A percentile compares a stretch with the other conserved stretches of the same genome.
Evolutionary conservation across 2,888 invertebrate genomes (phyloP).

Genomic region (Coelinius sp.): DNA sequence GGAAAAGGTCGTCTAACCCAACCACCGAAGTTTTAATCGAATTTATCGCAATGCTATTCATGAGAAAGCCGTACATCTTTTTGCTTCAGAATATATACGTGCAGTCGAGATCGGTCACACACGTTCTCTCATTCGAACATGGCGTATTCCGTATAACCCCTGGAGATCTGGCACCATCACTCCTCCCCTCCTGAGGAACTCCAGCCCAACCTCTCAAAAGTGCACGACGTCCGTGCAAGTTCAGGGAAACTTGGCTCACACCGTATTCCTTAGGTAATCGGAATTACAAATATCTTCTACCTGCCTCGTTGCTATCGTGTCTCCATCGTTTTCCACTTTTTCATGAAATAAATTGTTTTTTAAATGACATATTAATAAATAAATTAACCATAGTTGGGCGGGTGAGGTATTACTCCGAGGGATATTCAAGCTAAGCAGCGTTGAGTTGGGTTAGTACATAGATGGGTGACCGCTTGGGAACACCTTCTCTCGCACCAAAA

Average conservation of each 20-base stretch:
- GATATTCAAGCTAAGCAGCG: no score
- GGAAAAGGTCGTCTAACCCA: conserved; percentile 3
- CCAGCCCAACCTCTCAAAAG: conserved; percentile 21
- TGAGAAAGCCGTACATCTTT: conserved; percentile 66
- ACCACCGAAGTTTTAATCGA: conserved; percentile 68
- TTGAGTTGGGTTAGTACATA: no score
- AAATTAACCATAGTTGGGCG: no score
- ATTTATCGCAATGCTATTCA: conserved; percentile 70
- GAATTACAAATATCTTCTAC: conserved; percentile 66
- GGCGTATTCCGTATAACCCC: conserved; percentile 25
- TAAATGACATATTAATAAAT: no score
- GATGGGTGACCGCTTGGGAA: no score
- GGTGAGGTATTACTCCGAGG: no score
- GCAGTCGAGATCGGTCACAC: conserved; percentile 44
- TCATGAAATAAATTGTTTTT: no score
- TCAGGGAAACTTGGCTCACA: conserved; percentile 47
- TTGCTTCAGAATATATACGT: conserved; percentile 59
- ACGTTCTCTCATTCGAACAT: conserved; percentile 32
- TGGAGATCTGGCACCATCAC: background rate
- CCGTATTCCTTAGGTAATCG: conserved; percentile 57
- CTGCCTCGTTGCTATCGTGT: conserved; percentile 44
- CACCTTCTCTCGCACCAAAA: no score
- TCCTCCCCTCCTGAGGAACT: background rate
- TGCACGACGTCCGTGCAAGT: conserved; percentile 41
- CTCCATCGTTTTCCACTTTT: conserved; percentile 30